Evolutionary conservation across 2,888 invertebrate species (phyloP), one percentile per base, ranked within the genome.

Genomic region (Drosophila kokeensis): DNA sequence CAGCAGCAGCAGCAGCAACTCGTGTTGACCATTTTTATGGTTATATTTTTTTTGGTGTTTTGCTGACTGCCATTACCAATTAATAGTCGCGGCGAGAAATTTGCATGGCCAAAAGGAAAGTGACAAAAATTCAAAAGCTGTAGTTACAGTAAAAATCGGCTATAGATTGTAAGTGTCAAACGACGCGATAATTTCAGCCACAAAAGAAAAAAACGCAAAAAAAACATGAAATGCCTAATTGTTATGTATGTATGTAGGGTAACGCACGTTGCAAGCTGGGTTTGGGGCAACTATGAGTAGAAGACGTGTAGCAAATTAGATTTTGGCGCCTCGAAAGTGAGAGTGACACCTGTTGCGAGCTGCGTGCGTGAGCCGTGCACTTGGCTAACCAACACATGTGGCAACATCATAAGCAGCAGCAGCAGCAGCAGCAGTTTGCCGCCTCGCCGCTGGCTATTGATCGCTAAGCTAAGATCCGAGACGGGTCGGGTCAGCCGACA

Each of bases 81-180:
- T 85, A 85, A 85, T 89, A 85, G 85, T 76, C 82, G 89, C 80
- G 75, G 78, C 85, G 82, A 80, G 87, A 85, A 85, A 85, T 85
- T 85, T 85, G 85, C 85, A 85, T 85, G 78, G 69, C 72, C 78
- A 72, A 84, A 84, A 87, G 89, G 84, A 84, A 84, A 89, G 84
- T 84, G 84, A 84, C 87, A 84, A 88, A 78, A 73, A 63, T 49
- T 58, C 18, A 52, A 42, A 48, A 58, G 78, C 49, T 73, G 55
- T 55, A 69, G 72, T 78, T 62, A 59, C 50, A 45, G 48, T 77
- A 59, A 72, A 76, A 86, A 82, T 87, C 58, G 61, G 54, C 69
- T 54, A 65, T 73, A 78, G 71, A 74, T 78, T 69, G 72, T 73
- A 76, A 66, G 74, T 84, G 73, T 73, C 79, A 78, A 74, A 52